A percentile compares a stretch with the other conserved stretches of the same genome.
These are phyloP conservation scores for Melanargia galathea DNA, from an alignment of 2,888 invertebrate species.

Conservation along the genomic window DNA sequence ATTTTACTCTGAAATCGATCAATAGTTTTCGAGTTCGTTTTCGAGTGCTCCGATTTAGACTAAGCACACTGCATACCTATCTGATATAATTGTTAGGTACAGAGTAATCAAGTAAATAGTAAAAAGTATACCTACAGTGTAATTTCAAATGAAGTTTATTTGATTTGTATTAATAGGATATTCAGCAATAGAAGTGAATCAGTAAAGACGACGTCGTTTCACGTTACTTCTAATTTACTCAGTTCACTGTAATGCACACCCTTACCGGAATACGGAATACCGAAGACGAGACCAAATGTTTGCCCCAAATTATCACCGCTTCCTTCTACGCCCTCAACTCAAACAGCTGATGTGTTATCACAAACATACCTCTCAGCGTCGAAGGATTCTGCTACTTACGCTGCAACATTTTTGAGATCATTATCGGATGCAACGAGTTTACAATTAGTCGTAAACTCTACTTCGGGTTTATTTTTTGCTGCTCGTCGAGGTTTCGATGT, in stretches of 20 bases:
- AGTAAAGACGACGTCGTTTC: not conserved
- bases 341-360: constrained; percentile 58
- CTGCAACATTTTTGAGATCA: constrained; percentile 25
- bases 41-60: too few relatives aligned
- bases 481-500: constrained; percentile 43
- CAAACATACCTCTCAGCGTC: constrained; percentile 38
- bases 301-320: constrained; percentile 50
- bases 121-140: too few relatives aligned
- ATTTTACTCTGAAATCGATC: too few relatives aligned
- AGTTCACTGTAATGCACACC: constrained; percentile 5
- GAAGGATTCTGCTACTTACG: constrained; percentile 28
- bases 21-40: too few relatives aligned
- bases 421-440: constrained; percentile 34
- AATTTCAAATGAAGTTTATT: too few relatives aligned
- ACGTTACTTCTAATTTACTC: not conserved
- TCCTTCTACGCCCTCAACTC: constrained; percentile 50
- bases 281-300: constrained; percentile 43
- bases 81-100: too few relatives aligned
- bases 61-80: too few relatives aligned
- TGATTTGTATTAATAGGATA: too few relatives aligned
- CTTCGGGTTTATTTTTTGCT: constrained; percentile 52
- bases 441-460: constrained; percentile 56
- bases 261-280: constrained; percentile 15
- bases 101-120: too few relatives aligned
- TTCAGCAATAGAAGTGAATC: not conserved